Conservation (phyloP, 1,140 invertebrate species). For the Metopolophium dirhodum region DNA sequence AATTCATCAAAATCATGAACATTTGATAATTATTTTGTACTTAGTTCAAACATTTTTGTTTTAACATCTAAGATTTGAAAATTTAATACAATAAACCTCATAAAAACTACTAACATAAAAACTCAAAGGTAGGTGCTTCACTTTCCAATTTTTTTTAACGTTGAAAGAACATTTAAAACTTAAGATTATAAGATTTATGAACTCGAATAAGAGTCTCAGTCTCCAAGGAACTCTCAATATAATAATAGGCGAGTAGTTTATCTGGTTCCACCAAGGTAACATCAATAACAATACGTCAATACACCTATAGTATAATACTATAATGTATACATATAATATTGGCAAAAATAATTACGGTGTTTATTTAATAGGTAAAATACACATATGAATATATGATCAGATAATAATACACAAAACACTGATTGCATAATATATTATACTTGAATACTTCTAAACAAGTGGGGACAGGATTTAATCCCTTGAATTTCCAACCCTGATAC, state of each 20-base stretch:
- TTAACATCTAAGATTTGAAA: too few species aligned
- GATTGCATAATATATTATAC: neutral
- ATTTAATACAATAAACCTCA: neutral
- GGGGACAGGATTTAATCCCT: neutral
- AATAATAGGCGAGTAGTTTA: neutral
- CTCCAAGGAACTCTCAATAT: slow-evolving; percentile 8
- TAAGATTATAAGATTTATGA: neutral
- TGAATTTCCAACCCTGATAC: neutral
- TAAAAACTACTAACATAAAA: neutral
- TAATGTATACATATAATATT: neutral
- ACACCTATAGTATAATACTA: neutral
- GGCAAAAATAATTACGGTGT: neutral
- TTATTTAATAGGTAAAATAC: neutral
- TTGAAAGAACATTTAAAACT: neutral
- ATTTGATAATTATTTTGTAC: neutral
- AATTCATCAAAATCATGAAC: too few species aligned
- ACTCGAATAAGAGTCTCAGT: neutral
- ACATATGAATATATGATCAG: neutral
- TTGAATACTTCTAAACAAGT: neutral
- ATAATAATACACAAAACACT: slow-evolving; percentile 5
- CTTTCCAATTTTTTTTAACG: too few species aligned
- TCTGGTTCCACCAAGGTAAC: neutral
- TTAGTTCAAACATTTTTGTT: too few species aligned
- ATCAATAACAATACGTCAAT: slow-evolving; percentile 5
- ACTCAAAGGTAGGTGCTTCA: neutral